These are phyloP conservation scores for Strix aluco DNA, from an alignment of 2,113 vertebrate genomes.

Conservation along the genomic window DNA sequence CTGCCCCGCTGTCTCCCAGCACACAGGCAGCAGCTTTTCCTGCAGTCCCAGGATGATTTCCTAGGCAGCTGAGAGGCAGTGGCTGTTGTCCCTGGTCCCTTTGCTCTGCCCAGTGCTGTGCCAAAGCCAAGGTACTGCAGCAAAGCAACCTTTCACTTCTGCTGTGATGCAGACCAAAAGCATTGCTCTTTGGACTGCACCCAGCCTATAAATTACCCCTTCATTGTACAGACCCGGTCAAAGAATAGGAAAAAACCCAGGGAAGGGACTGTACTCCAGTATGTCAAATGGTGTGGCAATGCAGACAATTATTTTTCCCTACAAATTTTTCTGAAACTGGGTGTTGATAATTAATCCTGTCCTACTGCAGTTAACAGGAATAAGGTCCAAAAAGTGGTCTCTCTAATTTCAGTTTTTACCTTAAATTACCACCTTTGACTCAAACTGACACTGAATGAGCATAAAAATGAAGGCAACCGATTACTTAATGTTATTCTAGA, in stretches of 20 bases:
- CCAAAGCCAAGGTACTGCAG: not conserved
- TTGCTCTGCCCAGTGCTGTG: not conserved
- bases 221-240: not conserved
- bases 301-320: not conserved
- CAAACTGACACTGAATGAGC: not conserved
- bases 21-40: not conserved
- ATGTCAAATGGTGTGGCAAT: not conserved
- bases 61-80: not conserved
- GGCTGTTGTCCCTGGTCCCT: not conserved
- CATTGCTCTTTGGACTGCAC: not conserved
- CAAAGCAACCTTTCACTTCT: not conserved
- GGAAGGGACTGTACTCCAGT: not conserved
- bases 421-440: not conserved
- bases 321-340: not conserved
- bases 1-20: not conserved
- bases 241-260: rapidly evolving
- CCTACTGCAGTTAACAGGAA: not conserved
- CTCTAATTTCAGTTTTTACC: not conserved
- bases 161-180: not conserved
- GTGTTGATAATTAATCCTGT: not conserved
- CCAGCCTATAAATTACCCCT: not conserved
- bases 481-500: not conserved
- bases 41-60: not conserved
- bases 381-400: not conserved
- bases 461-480: not conserved